Evolutionary conservation across 2,797 vertebrate species (phyloP).

Genomic region (Protosalanx chinensis): DNA sequence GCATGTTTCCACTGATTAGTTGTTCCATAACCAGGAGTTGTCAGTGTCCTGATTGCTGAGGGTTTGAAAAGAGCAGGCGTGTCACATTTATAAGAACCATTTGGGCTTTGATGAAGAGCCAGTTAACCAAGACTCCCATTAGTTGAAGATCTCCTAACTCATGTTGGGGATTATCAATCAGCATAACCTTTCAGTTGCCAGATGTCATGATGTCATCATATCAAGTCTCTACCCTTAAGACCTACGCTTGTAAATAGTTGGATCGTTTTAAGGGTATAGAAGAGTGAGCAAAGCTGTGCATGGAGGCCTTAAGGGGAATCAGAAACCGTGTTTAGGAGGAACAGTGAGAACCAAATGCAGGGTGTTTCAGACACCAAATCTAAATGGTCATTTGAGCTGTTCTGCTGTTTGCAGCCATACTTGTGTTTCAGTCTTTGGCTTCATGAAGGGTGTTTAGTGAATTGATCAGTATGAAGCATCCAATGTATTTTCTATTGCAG

Average conservation of each 20-base stretch:
- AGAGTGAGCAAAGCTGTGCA: too few species aligned
- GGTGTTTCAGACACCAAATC: too few species aligned
- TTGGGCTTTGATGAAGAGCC: not conserved
- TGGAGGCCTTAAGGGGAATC: too few species aligned
- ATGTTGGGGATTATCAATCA: not conserved
- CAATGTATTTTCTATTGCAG: constrained; percentile 16
- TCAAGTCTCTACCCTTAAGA: too few species aligned
- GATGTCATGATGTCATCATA: too few species aligned
- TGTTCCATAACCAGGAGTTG: constrained; percentile 22
- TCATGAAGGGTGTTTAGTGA: constrained; percentile 16
- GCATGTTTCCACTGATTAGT: constrained; percentile 33
- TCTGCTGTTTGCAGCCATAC: not conserved
- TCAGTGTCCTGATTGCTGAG: constrained; percentile 24
- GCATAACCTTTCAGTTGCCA: not conserved
- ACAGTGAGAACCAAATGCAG: too few species aligned
- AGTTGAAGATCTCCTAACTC: not conserved
- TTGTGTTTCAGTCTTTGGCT: not conserved
- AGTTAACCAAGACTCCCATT: not conserved
- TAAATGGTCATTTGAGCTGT: too few species aligned
- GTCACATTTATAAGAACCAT: not conserved
- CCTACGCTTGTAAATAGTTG: too few species aligned
- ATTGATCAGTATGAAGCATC: constrained; percentile 36
- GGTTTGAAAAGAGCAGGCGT: not conserved
- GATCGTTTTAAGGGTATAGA: too few species aligned
- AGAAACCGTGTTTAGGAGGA: too few species aligned